Evolutionary conservation across 2,888 invertebrate genomes (phyloP), one percentile per base, ranked within the genome.

Genomic region (Nomada fucata): DNA sequence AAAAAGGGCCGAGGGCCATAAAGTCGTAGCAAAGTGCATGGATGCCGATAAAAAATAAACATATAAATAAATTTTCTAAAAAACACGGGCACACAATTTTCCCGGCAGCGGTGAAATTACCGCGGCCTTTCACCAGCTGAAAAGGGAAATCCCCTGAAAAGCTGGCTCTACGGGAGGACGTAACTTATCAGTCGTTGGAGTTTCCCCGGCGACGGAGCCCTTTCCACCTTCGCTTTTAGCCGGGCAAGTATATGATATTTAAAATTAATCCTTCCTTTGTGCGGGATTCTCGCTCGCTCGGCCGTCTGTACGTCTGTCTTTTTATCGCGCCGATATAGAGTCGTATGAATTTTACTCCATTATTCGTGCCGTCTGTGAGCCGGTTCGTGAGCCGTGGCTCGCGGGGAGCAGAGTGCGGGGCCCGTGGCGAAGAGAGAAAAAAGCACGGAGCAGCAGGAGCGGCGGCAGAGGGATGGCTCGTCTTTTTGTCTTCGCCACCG

Each of bases 221-320:
- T 87, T 89, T 87, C 86, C 86, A 83, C 85, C 88, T 90, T 89
- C 86, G 85, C 79, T 89, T 88, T 88, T 88, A 87, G 77, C 85
- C 65, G 65, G 75, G 75, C 87, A 88, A 88, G 88, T 89, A 90
- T 90, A 90, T 89, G 91, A 93, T 93, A 92, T 93, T 93, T 92
- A 92, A 93, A 93, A 93, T 93, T 93, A 93, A 93, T 93, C 93
- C 93, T 89, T 92, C 91, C 91, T 93, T 93, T 93, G 92, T 93
- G 90, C 89, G 86, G 89, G 88, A 88, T 87, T 85, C 76, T 79
- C 76, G 72, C 74, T 72, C 69, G 82, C 77, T 69, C 79, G 73
- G 53, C 83, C 78, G 86, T 79, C 85, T 82, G 89, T 87, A 88
- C 86, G 91, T 87, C 91, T 91, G 91, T 93, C 93, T 93, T 93